Evolutionary conservation across 2,797 vertebrate genomes (phyloP).

Genomic region (Labroides dimidiatus): DNA sequence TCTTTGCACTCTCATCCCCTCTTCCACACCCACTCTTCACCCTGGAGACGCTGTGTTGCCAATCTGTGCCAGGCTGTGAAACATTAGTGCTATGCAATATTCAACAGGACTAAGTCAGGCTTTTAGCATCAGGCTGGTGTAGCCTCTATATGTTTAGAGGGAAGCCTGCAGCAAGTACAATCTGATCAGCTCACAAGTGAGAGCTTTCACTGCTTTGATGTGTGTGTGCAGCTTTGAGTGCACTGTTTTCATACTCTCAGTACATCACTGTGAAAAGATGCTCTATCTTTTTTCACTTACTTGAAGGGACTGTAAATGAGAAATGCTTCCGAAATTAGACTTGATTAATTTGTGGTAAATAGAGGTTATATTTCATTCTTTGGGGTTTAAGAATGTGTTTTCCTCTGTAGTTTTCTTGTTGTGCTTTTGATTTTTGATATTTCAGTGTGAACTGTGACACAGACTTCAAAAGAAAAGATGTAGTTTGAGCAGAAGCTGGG

Average conservation of each 20-base stretch:
- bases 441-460: slow-evolving; percentile 8
- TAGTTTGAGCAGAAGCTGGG: slow-evolving; percentile 2
- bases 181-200: slow-evolving; percentile 64
- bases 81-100: slow-evolving; percentile 81
- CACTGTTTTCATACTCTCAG: slow-evolving; percentile 12
- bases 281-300: slow-evolving; percentile 19
- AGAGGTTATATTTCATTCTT: slow-evolving; percentile 2
- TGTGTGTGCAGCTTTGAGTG: background rate
- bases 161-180: slow-evolving; percentile 77
- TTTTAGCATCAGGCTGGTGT: slow-evolving; percentile 72
- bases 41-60: slow-evolving; percentile 67
- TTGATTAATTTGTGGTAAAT: slow-evolving; percentile 12
- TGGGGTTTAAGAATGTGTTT: background rate
- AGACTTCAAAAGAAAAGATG: slow-evolving; percentile 15
- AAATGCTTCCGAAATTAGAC: slow-evolving; percentile 12
- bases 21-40: slow-evolving; percentile 42
- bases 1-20: slow-evolving; percentile 4
- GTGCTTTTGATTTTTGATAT: slow-evolving; percentile 6
- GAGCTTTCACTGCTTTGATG: slow-evolving; percentile 52
- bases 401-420: slow-evolving; percentile 20
- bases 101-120: slow-evolving; percentile 83
- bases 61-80: slow-evolving; percentile 76
- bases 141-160: slow-evolving; percentile 76
- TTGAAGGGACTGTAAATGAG: slow-evolving; percentile 16
- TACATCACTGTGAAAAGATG: slow-evolving; percentile 15